phyloP scores from a whole-genome alignment of 2,888 invertebrate species.

The Eledona agricola region DNA sequence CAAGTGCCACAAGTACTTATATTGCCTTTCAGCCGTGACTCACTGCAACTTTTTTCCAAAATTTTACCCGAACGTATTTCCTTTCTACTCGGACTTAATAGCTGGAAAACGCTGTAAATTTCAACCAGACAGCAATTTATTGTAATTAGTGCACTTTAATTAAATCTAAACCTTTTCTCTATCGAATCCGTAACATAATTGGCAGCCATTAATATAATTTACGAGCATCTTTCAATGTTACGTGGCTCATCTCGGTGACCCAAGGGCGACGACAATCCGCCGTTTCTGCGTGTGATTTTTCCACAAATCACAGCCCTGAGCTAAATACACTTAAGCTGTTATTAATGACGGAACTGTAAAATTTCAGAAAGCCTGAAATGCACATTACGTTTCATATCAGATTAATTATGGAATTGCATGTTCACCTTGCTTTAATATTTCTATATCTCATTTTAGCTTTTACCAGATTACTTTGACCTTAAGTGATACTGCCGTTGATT shows the following conservation, averaged over 20 bases:
- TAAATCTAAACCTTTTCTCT: slow-evolving; percentile 39
- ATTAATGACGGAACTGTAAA: slow-evolving; percentile 38
- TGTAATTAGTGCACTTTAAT: slow-evolving; percentile 39
- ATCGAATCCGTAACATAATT: slow-evolving; percentile 14
- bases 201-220: slow-evolving; percentile 23
- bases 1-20: slow-evolving; percentile 42
- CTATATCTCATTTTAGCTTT: slow-evolving; percentile 40
- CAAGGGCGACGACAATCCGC: slow-evolving; percentile 6
- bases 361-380: slow-evolving; percentile 41
- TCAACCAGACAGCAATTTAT: slow-evolving; percentile 39
- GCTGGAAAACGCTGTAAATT: slow-evolving; percentile 40
- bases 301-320: slow-evolving; percentile 21
- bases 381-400: slow-evolving; percentile 51
- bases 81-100: slow-evolving; percentile 42
- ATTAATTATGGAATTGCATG: slow-evolving; percentile 55
- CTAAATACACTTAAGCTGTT: slow-evolving; percentile 31
- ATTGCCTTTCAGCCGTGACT: slow-evolving; percentile 44
- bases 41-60: slow-evolving; percentile 39
- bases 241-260: slow-evolving; percentile 1
- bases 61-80: slow-evolving; percentile 39
- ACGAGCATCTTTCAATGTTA: not conserved
- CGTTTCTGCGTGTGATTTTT: slow-evolving; percentile 21
- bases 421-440: slow-evolving; percentile 47
- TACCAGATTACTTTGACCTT: slow-evolving; percentile 40
- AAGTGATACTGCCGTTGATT: slow-evolving; percentile 38